These are phyloP conservation scores for Murina feae DNA, from an alignment of 2,113 vertebrate species.

Conservation along the genomic window DNA sequence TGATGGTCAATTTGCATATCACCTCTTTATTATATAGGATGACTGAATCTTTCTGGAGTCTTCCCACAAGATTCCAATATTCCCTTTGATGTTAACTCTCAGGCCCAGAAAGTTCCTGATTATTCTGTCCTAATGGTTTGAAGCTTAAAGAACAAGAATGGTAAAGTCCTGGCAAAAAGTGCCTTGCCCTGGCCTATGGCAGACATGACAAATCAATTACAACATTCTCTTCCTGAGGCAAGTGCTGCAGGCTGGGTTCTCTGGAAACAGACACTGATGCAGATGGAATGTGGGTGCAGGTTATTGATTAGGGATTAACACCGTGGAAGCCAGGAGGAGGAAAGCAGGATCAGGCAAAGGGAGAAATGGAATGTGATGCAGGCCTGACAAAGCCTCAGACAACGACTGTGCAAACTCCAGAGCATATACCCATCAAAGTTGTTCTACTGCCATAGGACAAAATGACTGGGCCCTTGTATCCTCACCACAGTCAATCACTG, in stretches of 20 bases:
- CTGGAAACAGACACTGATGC: not conserved
- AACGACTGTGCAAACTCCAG: not conserved
- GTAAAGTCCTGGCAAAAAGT: not conserved
- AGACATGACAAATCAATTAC: not conserved
- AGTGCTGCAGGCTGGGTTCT: not conserved
- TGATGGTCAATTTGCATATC: no score
- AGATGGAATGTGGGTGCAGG: not conserved
- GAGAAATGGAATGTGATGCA: not conserved
- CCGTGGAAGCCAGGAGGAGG: not conserved
- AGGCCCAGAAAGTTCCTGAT: not conserved
- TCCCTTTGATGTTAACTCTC: not conserved
- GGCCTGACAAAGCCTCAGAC: not conserved
- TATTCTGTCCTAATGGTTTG: not conserved
- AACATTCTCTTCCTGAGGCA: not conserved
- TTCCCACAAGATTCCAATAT: not conserved
- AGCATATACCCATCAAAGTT: accelerated
- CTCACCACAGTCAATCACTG: not conserved
- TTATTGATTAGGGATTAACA: not conserved
- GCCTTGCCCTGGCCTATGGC: not conserved
- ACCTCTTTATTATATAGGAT: no score
- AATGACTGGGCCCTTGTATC: not conserved
- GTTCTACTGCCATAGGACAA: not conserved
- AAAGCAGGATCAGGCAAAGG: not conserved
- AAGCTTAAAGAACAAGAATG: not conserved
- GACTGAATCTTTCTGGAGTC: not conserved